These are phyloP conservation scores for Smittia aterrima DNA, from an alignment of 2,888 invertebrate species.

Conservation along the genomic window DNA sequence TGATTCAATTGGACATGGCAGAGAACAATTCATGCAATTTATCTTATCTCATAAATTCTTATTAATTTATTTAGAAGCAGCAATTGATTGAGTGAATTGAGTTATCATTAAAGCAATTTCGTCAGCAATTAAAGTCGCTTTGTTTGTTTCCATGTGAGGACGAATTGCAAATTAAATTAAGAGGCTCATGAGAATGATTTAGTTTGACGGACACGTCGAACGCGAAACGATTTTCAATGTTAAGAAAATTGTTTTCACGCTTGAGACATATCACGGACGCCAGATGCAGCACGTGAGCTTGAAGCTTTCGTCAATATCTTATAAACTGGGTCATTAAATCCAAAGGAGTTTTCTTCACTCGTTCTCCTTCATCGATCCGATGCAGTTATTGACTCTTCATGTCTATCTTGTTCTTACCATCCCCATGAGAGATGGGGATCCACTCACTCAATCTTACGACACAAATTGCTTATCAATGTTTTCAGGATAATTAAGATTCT, in stretches of 20 bases:
- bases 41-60: not conserved
- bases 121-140: not conserved
- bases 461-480: conserved; percentile 34
- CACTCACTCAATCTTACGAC: conserved; percentile 5
- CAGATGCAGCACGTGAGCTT: not conserved
- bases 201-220: too few relatives aligned
- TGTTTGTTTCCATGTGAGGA: not conserved
- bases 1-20: not conserved
- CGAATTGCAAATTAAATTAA: not conserved
- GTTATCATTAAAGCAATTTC: not conserved
- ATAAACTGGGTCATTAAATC: conserved; percentile 10
- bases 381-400: conserved; percentile 7
- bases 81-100: conserved; percentile 3
- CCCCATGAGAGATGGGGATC: not conserved
- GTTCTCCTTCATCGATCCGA: not conserved
- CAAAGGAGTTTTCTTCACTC: not conserved
- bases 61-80: not conserved
- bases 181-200: too few relatives aligned
- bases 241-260: too few relatives aligned
- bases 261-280: too few relatives aligned
- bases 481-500: conserved; percentile 21
- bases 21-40: not conserved
- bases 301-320: not conserved
- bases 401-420: not conserved
- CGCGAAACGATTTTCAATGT: too few relatives aligned